These are phyloP conservation scores for Centruroides sculpturatus DNA, from an alignment of 1,140 invertebrate genomes.

Conservation along the genomic window DNA sequence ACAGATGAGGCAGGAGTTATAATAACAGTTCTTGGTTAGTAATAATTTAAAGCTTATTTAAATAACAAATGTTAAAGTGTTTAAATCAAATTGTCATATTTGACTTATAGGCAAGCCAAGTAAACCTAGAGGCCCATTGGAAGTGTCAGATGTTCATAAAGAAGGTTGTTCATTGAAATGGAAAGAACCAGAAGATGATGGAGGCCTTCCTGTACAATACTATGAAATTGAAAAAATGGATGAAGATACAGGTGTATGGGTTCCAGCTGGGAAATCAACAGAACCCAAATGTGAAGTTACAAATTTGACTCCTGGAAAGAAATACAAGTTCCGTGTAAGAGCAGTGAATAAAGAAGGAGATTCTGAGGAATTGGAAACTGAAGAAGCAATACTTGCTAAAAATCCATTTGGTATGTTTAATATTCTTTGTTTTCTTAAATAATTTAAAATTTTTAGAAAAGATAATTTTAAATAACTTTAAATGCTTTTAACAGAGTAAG, in stretches of 20 bases:
- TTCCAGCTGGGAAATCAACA: slow-evolving; percentile 65
- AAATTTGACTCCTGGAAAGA: slow-evolving; percentile 81
- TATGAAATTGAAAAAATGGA: slow-evolving; percentile 96
- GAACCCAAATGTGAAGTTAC: slow-evolving; percentile 68
- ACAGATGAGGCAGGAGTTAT: slow-evolving; percentile 85
- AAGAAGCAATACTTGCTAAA: slow-evolving; percentile 66
- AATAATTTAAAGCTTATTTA: not conserved
- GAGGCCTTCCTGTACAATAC: slow-evolving; percentile 78
- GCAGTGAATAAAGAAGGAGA: slow-evolving; percentile 97
- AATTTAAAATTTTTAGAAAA: not conserved
- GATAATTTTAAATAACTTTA: too few species aligned
- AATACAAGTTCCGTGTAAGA: slow-evolving; percentile 95
- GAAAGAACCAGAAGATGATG: slow-evolving; percentile 83
- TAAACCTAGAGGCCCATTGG: slow-evolving; percentile 80
- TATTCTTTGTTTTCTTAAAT: not conserved
- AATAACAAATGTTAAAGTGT: too few species aligned
- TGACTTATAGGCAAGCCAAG: slow-evolving; percentile 44
- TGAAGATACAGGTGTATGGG: slow-evolving; percentile 78
- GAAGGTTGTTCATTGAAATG: slow-evolving; percentile 87
- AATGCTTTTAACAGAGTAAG: too few species aligned
- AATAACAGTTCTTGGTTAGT: slow-evolving; percentile 66
- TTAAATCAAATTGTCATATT: too few species aligned
- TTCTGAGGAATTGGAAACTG: slow-evolving; percentile 87
- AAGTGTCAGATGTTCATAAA: slow-evolving; percentile 78
- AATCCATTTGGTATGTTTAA: slow-evolving; percentile 56